Base-by-base conservation (phyloP, 1,140 invertebrate genomes). In the Neelides sp. region DNA sequence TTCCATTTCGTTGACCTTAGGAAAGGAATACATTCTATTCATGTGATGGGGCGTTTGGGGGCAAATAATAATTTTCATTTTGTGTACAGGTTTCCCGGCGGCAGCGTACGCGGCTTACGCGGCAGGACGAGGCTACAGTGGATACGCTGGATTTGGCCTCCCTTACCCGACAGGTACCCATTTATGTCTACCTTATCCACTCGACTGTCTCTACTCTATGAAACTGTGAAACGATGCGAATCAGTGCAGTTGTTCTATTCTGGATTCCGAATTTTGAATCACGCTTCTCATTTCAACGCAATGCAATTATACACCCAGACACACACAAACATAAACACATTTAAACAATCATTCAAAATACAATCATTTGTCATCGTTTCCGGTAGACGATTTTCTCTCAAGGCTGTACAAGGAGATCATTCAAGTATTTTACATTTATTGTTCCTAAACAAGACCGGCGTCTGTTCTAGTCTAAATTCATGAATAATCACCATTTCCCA, bases 111-210 rank as follows among this genome's bases (percentile, higher is more conserved):
- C 73, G 85, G 85, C 86, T 66, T 90, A 90, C 72, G 85, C 86
- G 72, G 85, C 86, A 67, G 85, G 85, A 70, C 82, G 87, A 72
- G 83, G 86, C 65, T 92, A 90, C 76, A 88, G 85, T 71, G 85
- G 87, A 74, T 91, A 91, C 77, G 86, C 87, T 77, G 88, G 86
- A 79, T 91, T 91, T 75, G 86, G 86, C 78, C 85, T 91, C 73
- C 86, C 86, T 68, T 91, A 91, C 73, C 85, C 87, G 68, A 83
- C 86, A 90, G 88, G 88, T 91, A 89, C 58, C 42, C 58, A 56
- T 57, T 60, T 60, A 60, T 60, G 58, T 57, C 58, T 60, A 56
- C 58, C 54, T 56, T 60, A 57, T 53, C 58, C 58, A 32, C 51
- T 60, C 58, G 58, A 60, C 58, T 60, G 58, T 50, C 58, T 60